Evolutionary conservation across 2,113 vertebrate genomes (phyloP).

Genomic region (Trogon surrucura): DNA sequence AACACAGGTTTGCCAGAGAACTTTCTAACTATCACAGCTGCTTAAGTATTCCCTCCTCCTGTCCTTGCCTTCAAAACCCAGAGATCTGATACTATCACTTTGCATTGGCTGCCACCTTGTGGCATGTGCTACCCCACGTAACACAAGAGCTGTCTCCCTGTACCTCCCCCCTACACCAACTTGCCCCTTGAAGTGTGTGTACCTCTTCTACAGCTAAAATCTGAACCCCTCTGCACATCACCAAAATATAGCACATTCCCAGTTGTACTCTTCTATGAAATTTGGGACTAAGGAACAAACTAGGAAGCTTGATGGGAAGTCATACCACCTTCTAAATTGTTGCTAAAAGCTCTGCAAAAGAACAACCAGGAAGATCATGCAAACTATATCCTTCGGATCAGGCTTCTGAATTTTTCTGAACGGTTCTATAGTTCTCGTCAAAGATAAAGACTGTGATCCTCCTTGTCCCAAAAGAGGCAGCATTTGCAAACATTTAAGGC

Average conservation of each 20-base stretch:
- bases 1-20: conserved; percentile 57
- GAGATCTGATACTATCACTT: not conserved
- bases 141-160: not conserved
- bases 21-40: conserved; percentile 56
- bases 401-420: not conserved
- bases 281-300: not conserved
- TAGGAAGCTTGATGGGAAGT: not conserved
- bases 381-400: not conserved
- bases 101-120: conserved; percentile 72
- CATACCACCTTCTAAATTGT: not conserved
- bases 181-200: fast-evolving
- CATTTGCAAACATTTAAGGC: not conserved
- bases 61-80: not conserved
- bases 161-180: not conserved
- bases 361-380: not conserved
- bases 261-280: fast-evolving
- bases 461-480: not conserved
- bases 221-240: not conserved
- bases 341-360: not conserved
- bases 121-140: not conserved
- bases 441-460: not conserved
- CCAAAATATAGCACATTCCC: not conserved
- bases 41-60: conserved; percentile 1
- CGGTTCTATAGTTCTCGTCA: not conserved
- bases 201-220: not conserved